A percentile compares a stretch with the other conserved stretches of the same genome.
Evolutionary conservation across 2,113 vertebrate species (phyloP).

Genomic region (Kobus ellipsiprymnus): DNA sequence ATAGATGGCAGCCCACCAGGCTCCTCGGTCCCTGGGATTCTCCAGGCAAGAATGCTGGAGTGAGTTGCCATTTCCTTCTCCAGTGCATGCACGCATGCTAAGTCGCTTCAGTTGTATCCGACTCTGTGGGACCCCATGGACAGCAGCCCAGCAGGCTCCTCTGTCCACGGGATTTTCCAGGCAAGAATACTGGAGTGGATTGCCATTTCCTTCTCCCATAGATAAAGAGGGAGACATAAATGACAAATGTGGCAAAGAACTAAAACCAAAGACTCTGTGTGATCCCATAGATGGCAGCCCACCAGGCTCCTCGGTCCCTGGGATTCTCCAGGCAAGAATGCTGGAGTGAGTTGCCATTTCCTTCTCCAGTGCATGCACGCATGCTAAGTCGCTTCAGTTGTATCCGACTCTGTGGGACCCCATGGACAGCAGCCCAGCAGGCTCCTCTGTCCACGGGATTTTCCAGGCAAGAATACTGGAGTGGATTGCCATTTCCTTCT

Average conservation of each 20-base stretch:
- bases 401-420: background rate
- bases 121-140: background rate
- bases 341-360: background rate
- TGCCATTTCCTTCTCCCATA: background rate
- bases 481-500: background rate
- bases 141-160: background rate
- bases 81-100: background rate
- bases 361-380: background rate
- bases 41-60: background rate
- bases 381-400: accelerated
- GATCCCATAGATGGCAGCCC: accelerated
- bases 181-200: background rate
- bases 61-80: background rate
- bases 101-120: accelerated
- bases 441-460: background rate
- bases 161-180: background rate
- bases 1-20: background rate
- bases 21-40: background rate
- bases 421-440: background rate
- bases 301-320: background rate
- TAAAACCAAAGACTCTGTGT: no score
- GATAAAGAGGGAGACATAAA: background rate
- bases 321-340: background rate
- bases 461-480: background rate
- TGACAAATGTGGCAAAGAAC: background rate